phyloP scores from a whole-genome alignment of 2,113 vertebrate species.

The Eurypyga helias region DNA sequence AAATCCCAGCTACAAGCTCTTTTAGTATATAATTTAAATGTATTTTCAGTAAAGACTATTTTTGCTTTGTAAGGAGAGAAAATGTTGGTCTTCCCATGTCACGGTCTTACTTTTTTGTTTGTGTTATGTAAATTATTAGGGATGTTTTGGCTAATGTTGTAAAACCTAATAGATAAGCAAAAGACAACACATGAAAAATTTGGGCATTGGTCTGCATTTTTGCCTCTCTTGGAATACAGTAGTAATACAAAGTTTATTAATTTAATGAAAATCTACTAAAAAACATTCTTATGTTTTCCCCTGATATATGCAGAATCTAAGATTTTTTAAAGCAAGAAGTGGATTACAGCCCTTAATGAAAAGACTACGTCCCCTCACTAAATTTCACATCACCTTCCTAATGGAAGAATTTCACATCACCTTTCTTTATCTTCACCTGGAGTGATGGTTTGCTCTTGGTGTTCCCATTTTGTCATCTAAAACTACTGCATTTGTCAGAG shows the following conservation, averaged over 20 bases:
- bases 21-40: slow-evolving; percentile 17
- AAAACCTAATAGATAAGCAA: background rate
- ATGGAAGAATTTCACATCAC: too few species aligned
- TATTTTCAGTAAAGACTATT: slow-evolving; percentile 46
- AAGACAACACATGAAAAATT: background rate
- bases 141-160: background rate
- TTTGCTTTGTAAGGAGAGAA: background rate
- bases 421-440: background rate
- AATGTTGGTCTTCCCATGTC: background rate
- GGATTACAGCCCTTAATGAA: background rate
- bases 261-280: background rate
- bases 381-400: background rate
- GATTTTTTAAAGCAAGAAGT: background rate
- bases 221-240: background rate
- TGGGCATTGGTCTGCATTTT: background rate
- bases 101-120: background rate
- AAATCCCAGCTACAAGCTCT: background rate
- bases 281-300: background rate
- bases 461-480: background rate
- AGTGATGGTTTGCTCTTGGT: background rate
- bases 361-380: background rate
- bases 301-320: background rate
- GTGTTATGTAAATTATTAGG: background rate
- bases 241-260: background rate
- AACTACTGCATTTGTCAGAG: background rate